These are phyloP conservation scores for Danaus melanippus DNA, from an alignment of 1,140 invertebrate genomes.

Conservation along the genomic window DNA sequence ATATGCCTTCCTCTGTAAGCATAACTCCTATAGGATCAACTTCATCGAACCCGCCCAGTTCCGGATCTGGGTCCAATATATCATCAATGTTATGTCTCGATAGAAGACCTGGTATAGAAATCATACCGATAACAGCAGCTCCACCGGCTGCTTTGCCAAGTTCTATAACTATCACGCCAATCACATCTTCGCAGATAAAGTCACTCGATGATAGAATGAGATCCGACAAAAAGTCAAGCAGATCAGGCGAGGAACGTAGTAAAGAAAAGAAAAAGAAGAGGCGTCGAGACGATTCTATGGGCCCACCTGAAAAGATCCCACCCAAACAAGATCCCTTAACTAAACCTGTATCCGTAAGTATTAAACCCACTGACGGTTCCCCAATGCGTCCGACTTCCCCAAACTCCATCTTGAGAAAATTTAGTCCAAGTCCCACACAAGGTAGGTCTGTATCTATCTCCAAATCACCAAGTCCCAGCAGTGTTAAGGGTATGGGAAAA, in stretches of 20 bases:
- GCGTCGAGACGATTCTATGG: slow-evolving; percentile 86
- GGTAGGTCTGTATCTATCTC: slow-evolving; percentile 73
- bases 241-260: slow-evolving; percentile 76
- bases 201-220: slow-evolving; percentile 74
- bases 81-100: slow-evolving; percentile 78
- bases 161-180: slow-evolving; percentile 89
- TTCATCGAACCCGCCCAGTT: slow-evolving; percentile 34
- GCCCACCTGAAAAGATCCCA: slow-evolving; percentile 86
- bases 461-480: slow-evolving; percentile 71
- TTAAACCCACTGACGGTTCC: slow-evolving; percentile 80
- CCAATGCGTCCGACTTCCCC: slow-evolving; percentile 76
- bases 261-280: slow-evolving; percentile 85
- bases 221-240: slow-evolving; percentile 77
- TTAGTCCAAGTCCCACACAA: slow-evolving; percentile 79
- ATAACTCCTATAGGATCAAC: slow-evolving; percentile 80
- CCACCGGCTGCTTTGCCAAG: slow-evolving; percentile 77
- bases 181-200: slow-evolving; percentile 74
- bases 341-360: slow-evolving; percentile 82
- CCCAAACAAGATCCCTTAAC: slow-evolving; percentile 80
- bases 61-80: slow-evolving; percentile 68
- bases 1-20: slow-evolving; percentile 81
- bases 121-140: slow-evolving; percentile 80
- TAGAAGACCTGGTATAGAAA: slow-evolving; percentile 83
- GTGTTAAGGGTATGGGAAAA: slow-evolving; percentile 71
- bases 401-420: slow-evolving; percentile 76